These are phyloP conservation scores for Andrena marginata DNA, from an alignment of 2,888 invertebrate genomes.

Conservation along the genomic window DNA sequence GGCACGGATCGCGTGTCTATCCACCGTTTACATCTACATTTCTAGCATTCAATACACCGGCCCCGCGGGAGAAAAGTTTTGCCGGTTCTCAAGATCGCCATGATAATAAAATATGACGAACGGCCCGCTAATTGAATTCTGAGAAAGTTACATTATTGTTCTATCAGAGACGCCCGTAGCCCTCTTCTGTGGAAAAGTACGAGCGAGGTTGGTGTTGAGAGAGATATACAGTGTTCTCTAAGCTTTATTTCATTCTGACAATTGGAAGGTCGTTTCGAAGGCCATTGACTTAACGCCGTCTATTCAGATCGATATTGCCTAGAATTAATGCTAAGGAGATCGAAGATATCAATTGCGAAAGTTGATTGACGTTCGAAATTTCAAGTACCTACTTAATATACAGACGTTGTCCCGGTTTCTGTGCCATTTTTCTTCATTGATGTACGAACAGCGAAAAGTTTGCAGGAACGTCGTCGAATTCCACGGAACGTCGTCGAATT, in stretches of 20 bases:
- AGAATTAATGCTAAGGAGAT: too few relatives aligned
- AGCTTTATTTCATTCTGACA: too few relatives aligned
- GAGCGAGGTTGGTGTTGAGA: too few relatives aligned
- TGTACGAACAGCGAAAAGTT: constrained; percentile 7
- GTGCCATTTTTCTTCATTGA: not conserved
- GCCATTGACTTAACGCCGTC: too few relatives aligned
- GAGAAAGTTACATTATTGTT: constrained; percentile 65
- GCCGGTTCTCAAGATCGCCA: constrained; percentile 48
- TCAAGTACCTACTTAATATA: too few relatives aligned
- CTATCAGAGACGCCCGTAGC: constrained; percentile 11
- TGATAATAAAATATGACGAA: constrained; percentile 59
- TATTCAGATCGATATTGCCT: too few relatives aligned
- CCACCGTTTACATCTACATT: constrained; percentile 33
- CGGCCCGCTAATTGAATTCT: constrained; percentile 62
- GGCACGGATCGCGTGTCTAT: constrained; percentile 48
- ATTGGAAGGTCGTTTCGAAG: too few relatives aligned
- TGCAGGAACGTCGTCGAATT: not conserved
- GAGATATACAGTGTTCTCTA: too few relatives aligned
- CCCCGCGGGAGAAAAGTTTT: constrained; percentile 37
- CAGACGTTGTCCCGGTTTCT: not conserved
- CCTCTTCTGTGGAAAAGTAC: not conserved
- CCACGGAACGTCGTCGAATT: not conserved
- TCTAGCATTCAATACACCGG: constrained; percentile 35
- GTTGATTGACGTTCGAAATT: not conserved
- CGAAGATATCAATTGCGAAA: not conserved